Evolutionary conservation across 2,888 invertebrate species (phyloP).

Genomic region (Heliconius erato): DNA sequence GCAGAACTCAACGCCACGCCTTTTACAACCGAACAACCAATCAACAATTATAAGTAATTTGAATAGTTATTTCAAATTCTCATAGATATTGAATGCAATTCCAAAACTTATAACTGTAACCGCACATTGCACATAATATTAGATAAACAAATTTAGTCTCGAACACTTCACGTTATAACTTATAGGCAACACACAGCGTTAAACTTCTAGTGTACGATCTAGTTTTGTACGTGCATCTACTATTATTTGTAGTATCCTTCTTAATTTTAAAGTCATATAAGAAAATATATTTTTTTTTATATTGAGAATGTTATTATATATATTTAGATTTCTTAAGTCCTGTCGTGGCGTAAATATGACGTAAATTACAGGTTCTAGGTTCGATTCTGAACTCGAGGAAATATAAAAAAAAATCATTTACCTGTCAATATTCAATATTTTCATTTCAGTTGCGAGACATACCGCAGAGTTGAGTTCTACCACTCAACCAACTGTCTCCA

Average conservation of each 20-base stretch:
- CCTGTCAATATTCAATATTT: too few relatives aligned
- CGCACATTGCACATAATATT: constrained; percentile 35
- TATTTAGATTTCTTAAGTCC: too few relatives aligned
- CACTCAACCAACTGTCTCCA: too few relatives aligned
- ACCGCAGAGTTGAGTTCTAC: too few relatives aligned
- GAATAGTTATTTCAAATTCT: neutral
- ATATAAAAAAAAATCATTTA: too few relatives aligned
- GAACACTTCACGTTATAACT: constrained; percentile 47
- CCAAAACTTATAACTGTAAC: constrained; percentile 10
- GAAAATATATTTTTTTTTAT: neutral
- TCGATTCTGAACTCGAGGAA: too few relatives aligned
- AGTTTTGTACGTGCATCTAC: constrained; percentile 42
- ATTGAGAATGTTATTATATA: too few relatives aligned
- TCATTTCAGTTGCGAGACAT: too few relatives aligned
- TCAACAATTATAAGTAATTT: neutral
- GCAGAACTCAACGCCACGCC: too few relatives aligned
- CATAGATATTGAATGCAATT: neutral
- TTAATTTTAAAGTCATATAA: neutral
- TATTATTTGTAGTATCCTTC: constrained; percentile 9
- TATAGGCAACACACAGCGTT: constrained; percentile 52
- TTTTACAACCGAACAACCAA: neutral
- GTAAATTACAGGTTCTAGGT: too few relatives aligned
- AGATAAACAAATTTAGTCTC: constrained; percentile 49
- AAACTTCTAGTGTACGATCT: constrained; percentile 49
- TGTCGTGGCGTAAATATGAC: too few relatives aligned